phyloP scores from a whole-genome alignment of 37 sponge, comb jelly and placozoan species.

The Crambe crambe region DNA sequence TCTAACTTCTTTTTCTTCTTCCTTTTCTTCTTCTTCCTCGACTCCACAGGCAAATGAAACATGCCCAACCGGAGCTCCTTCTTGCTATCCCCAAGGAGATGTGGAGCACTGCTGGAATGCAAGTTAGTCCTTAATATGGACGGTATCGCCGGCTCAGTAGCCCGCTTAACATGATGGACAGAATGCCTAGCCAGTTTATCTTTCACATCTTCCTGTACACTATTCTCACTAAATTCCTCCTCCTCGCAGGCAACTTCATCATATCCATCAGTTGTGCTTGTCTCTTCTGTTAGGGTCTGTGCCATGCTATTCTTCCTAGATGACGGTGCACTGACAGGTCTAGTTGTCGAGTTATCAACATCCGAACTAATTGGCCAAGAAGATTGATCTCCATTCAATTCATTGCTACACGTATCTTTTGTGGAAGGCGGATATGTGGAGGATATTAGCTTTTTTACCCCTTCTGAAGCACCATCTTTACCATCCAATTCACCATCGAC shows the following conservation, averaged over 20 bases:
- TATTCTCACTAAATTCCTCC: neutral
- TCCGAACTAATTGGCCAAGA: neutral
- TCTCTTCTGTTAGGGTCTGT: neutral
- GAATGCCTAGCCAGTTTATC: no score
- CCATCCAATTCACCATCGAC: conserved; percentile 4
- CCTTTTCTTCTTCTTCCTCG: conserved; percentile 32
- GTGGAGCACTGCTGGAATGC: neutral
- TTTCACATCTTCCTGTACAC: neutral
- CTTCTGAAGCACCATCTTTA: neutral
- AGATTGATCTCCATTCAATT: neutral
- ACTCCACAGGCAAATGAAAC: no score
- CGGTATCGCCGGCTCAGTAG: neutral
- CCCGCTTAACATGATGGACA: no score
- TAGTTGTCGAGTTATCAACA: neutral
- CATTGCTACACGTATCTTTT: no score
- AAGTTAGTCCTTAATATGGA: neutral
- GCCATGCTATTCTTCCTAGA: neutral
- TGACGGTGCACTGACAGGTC: no score
- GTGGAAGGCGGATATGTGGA: no score
- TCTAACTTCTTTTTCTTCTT: conserved; percentile 9
- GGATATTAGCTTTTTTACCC: no score
- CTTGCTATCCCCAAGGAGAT: neutral
- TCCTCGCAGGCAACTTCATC: no score
- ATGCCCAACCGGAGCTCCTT: no score
- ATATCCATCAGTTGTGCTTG: no score